A percentile compares a stretch with the other conserved stretches of the same genome.
Evolutionary conservation across 2,113 vertebrate species (phyloP).

Genomic region (Apeltes quadracus): DNA sequence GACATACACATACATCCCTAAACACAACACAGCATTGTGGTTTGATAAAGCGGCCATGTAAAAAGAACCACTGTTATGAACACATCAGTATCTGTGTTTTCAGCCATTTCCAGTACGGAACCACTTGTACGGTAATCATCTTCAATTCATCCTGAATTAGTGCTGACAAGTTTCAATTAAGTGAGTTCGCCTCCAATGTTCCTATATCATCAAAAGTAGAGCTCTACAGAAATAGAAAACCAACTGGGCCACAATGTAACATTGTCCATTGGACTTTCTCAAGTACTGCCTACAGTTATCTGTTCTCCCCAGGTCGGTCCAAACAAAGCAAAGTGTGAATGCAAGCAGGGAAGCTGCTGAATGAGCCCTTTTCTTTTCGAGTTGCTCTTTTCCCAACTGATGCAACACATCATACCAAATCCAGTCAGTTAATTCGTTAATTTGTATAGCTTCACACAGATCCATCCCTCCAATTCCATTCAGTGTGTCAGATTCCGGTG

Average conservation of each 20-base stretch:
- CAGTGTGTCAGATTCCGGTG: not conserved
- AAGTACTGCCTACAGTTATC: not conserved
- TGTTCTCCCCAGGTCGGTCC: not conserved
- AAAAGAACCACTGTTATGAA: no score
- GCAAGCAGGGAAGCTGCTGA: conserved; percentile 11
- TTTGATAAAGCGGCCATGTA: not conserved
- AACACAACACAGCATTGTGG: not conserved
- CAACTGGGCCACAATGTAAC: not conserved
- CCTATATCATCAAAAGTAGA: no score
- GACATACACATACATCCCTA: not conserved
- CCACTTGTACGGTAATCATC: no score
- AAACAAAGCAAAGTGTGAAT: conserved; percentile 13
- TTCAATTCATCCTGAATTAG: no score
- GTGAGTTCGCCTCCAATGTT: no score
- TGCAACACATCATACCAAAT: not conserved
- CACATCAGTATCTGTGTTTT: no score
- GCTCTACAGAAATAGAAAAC: no score
- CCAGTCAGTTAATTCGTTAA: not conserved
- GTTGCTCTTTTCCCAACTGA: not conserved
- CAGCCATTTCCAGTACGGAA: no score
- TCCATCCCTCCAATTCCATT: not conserved
- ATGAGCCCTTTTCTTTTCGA: not conserved
- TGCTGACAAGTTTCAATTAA: no score
- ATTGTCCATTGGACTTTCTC: not conserved
- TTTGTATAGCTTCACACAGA: not conserved